phyloP scores from a whole-genome alignment of 1,140 invertebrate species.

The Leptopilina boulardi region DNA sequence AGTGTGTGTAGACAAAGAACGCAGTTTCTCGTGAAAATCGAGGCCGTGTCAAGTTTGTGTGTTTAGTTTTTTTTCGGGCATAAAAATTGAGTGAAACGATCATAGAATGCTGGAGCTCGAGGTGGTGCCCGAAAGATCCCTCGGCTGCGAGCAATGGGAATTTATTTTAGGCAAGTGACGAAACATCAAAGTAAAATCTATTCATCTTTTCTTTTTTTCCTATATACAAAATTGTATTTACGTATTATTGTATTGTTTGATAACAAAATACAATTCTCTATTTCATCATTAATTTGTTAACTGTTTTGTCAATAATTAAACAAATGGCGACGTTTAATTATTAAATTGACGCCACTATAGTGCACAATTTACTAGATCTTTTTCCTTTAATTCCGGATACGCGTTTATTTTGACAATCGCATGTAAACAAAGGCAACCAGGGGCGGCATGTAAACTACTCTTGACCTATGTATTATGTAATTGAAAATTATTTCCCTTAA shows the following conservation, averaged over 20 bases:
- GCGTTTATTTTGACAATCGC: constrained; percentile 65
- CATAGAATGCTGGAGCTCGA: constrained; percentile 93
- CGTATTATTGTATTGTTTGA: constrained; percentile 50
- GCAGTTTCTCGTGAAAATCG: constrained; percentile 67
- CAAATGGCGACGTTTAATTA: constrained; percentile 23
- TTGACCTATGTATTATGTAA: constrained; percentile 61
- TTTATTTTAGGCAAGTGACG: constrained; percentile 92
- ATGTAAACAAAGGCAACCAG: constrained; percentile 66
- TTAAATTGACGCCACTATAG: constrained; percentile 20
- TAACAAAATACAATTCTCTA: constrained; percentile 12
- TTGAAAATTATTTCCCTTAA: constrained; percentile 47
- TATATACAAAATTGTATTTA: no score
- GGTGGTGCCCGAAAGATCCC: constrained; percentile 94
- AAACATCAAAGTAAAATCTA: constrained; percentile 52
- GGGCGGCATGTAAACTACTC: constrained; percentile 39
- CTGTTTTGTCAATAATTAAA: neutral
- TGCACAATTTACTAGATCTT: neutral
- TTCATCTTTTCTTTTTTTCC: constrained; percentile 42
- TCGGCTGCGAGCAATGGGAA: constrained; percentile 98
- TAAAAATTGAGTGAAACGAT: constrained; percentile 46
- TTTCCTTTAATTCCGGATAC: constrained; percentile 30
- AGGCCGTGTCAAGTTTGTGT: constrained; percentile 56
- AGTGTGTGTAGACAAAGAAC: constrained; percentile 74
- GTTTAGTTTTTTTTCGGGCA: constrained; percentile 43
- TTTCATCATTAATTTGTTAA: neutral